Conservation (phyloP, 2,797 vertebrate species). For the Platalea minor region DNA sequence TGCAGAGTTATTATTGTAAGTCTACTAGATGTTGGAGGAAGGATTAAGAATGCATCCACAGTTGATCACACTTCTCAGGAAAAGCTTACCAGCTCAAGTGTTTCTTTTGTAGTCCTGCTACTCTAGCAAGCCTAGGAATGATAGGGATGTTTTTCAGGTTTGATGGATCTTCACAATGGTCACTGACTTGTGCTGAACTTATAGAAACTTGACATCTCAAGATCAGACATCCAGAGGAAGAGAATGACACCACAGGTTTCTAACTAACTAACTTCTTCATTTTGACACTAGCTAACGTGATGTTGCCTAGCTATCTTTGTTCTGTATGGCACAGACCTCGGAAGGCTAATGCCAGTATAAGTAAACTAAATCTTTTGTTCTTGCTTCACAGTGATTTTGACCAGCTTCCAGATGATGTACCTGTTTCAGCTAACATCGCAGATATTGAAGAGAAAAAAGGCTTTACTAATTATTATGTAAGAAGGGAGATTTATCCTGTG, state of each 20-base stretch:
- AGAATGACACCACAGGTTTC: neutral
- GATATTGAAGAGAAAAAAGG: constrained; percentile 91
- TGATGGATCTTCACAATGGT: neutral
- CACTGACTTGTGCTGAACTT: neutral
- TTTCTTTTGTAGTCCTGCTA: neutral
- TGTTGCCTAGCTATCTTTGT: neutral
- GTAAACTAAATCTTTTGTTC: neutral
- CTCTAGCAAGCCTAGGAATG: neutral
- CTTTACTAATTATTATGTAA: constrained; percentile 92
- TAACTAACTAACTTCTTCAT: neutral
- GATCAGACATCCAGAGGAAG: neutral
- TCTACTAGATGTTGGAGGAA: neutral
- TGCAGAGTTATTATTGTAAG: neutral
- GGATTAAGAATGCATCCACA: neutral
- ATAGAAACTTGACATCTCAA: neutral
- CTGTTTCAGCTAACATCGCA: constrained; percentile 88
- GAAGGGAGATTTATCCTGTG: constrained; percentile 25
- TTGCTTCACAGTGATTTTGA: constrained; percentile 87
- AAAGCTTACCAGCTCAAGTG: neutral
- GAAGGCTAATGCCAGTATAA: neutral
- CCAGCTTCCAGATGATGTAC: constrained; percentile 90
- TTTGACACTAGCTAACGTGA: neutral
- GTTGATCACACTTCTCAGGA: neutral
- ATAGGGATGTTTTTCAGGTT: neutral
- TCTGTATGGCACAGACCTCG: neutral